Evolutionary conservation across 2,113 vertebrate genomes (phyloP), one percentile per base, ranked within the genome.

Genomic region (Paramormyrops kingsleyae): DNA sequence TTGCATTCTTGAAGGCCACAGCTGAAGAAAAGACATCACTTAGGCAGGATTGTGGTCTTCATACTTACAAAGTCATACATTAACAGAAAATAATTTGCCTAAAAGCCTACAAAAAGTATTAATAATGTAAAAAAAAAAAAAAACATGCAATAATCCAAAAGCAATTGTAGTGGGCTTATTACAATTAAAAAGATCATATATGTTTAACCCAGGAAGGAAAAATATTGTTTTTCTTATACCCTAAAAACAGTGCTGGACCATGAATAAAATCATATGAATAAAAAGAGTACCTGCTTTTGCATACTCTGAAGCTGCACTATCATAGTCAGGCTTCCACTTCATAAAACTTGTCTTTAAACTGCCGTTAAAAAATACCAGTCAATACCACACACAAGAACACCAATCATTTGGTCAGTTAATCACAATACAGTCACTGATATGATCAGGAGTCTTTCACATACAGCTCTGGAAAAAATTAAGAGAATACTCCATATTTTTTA

Each of bases 261-360:
- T 9, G 12, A 31, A 27, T 27, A 66, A 27, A 66, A 66, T 12
- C n/a, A 66, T 10, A 66, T 27, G 9, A 66, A 27, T 66, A 47
- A 47, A 47, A 35, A 47, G 19, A 47, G 42, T 96, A 98, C 97
- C 97, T 95, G 97, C 97, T 94, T 98, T 97, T 49, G 95, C 94
- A 90, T 97, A 98, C 83, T 98, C 97, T 0, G 97, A 96, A 87
- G 97, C 97, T 52, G 97, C 97, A 90, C 97, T 97, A 92, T 98
- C 97, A 93, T 97, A 97, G 93, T 98, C 97, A 59, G 97, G 97
- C 91, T 97, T 98, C 97, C 97, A 98, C 91, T 98, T 98, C 93
- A 98, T 94, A 91, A 98, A 97, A 91, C 97, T 96, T 89, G 97
- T 98, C 95, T 98, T 97, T 90, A 98, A 91, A 92, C 97, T 98